These are phyloP conservation scores for Linurgus olivaceus DNA, from an alignment of 2,797 vertebrate species.

Conservation along the genomic window DNA sequence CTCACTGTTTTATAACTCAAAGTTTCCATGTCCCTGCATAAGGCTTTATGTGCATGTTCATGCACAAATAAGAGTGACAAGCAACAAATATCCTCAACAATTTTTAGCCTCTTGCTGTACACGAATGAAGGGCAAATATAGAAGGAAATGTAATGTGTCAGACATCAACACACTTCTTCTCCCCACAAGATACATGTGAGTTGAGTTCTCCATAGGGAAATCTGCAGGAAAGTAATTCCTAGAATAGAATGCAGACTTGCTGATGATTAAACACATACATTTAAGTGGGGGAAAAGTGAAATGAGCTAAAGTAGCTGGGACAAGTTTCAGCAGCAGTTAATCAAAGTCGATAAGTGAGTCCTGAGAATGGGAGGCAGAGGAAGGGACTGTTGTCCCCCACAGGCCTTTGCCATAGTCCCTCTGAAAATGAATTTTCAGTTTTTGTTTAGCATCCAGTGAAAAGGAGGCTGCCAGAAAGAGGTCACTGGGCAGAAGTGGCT, in stretches of 20 bases:
- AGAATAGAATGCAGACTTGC: neutral
- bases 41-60: neutral
- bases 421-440: neutral
- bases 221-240: neutral
- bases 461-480: neutral
- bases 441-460: neutral
- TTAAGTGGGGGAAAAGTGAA: neutral
- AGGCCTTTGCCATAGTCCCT: neutral
- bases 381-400: neutral
- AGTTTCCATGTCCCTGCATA: neutral
- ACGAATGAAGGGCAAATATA: constrained; percentile 7
- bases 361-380: neutral
- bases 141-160: constrained; percentile 26
- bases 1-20: constrained; percentile 48
- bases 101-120: constrained; percentile 26
- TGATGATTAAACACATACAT: neutral
- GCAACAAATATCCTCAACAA: constrained; percentile 40
- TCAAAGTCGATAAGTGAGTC: neutral
- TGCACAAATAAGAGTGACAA: constrained; percentile 14
- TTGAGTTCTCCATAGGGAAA: neutral
- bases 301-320: neutral
- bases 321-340: neutral
- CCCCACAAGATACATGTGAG: neutral
- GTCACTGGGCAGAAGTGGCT: neutral
- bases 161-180: neutral